Conservation (phyloP, 2,888 invertebrate genomes). For the Acleris cristana region DNA sequence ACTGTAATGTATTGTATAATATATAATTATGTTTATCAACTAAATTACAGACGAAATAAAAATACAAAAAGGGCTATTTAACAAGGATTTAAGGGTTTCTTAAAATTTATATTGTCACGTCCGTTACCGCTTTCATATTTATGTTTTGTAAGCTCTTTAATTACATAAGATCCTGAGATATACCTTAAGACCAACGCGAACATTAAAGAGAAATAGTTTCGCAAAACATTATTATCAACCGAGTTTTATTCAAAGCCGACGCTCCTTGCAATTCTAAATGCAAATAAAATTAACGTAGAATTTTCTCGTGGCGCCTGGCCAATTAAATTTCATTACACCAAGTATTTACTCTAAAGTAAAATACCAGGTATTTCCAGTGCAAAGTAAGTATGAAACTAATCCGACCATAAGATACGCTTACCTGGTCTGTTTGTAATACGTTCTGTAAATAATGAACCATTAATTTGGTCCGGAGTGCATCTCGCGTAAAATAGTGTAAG, state of each 20-base stretch:
- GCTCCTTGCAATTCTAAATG: slow-evolving; percentile 16
- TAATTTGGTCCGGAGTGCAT: slow-evolving; percentile 27
- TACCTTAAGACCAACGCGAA: too few relatives aligned
- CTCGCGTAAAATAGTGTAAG: slow-evolving; percentile 31
- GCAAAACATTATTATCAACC: slow-evolving; percentile 8
- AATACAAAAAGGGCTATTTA: too few relatives aligned
- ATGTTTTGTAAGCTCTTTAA: too few relatives aligned
- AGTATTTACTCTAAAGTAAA: slow-evolving; percentile 26
- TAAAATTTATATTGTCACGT: too few relatives aligned
- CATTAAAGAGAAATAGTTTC: slow-evolving; percentile 1
- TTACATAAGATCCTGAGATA: too few relatives aligned
- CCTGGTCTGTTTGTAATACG: slow-evolving; percentile 31
- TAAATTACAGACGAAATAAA: too few relatives aligned
- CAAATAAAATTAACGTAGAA: slow-evolving; percentile 26
- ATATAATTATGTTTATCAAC: too few relatives aligned
- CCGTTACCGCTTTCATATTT: too few relatives aligned
- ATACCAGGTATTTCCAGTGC: slow-evolving; percentile 27
- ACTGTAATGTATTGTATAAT: too few relatives aligned
- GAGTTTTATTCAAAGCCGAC: slow-evolving; percentile 16
- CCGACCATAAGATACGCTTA: slow-evolving; percentile 32
- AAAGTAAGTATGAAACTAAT: slow-evolving; percentile 27
- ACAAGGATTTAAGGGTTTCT: too few relatives aligned
- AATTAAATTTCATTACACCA: slow-evolving; percentile 27
- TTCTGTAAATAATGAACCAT: slow-evolving; percentile 35
- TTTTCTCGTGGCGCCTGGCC: slow-evolving; percentile 14